Evolutionary conservation across 2,113 vertebrate species (phyloP).

Genomic region (Rhinogobius similis): DNA sequence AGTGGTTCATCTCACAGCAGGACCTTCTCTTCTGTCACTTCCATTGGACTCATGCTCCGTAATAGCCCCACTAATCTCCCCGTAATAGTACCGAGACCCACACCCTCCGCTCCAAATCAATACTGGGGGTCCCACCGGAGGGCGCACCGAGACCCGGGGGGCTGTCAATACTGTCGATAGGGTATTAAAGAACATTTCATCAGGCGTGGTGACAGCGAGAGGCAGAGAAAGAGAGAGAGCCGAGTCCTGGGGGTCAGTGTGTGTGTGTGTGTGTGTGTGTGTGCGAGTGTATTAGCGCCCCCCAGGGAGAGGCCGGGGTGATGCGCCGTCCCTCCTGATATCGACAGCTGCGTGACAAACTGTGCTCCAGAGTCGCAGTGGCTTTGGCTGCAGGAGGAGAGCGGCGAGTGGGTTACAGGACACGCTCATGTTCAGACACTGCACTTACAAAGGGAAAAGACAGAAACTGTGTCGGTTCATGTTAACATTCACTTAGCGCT

Average conservation of each 20-base stretch:
- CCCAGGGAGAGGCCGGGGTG: slow-evolving; percentile 59
- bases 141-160: slow-evolving; percentile 57
- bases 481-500: too few species aligned
- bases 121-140: slow-evolving; percentile 53
- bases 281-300: slow-evolving; percentile 68
- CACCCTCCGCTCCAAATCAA: slow-evolving; percentile 68
- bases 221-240: slow-evolving; percentile 33
- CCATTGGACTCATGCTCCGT: slow-evolving; percentile 67
- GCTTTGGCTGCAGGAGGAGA: slow-evolving; percentile 29
- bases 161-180: slow-evolving; percentile 81
- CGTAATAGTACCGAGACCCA: slow-evolving; percentile 74
- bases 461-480: too few species aligned
- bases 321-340: slow-evolving; percentile 65
- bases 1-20: neutral
- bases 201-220: slow-evolving; percentile 66
- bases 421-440: neutral
- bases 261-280: slow-evolving; percentile 30
- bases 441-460: too few species aligned
- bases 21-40: slow-evolving; percentile 48
- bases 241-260: slow-evolving; percentile 44
- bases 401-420: neutral
- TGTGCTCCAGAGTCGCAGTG: slow-evolving; percentile 37
- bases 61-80: slow-evolving; percentile 77
- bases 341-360: slow-evolving; percentile 70
- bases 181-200: slow-evolving; percentile 82